Evolutionary conservation across 2,797 vertebrate genomes (phyloP).

Genomic region (Pempheris klunzingeri): DNA sequence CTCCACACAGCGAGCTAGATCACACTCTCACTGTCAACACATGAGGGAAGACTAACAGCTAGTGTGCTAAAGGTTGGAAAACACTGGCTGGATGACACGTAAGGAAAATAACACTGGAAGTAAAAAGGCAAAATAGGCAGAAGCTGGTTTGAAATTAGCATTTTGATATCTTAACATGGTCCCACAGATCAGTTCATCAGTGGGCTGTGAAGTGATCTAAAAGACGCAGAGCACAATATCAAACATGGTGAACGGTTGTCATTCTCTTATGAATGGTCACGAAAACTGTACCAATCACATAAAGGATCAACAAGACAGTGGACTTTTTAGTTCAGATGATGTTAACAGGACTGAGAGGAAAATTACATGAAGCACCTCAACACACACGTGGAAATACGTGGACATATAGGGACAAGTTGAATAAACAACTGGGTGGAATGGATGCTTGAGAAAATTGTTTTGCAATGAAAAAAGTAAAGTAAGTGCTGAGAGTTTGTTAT

Average conservation of each 20-base stretch:
- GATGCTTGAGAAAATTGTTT: neutral
- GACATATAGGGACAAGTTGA: neutral
- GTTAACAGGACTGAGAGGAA: neutral
- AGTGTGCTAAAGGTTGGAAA: constrained; percentile 68
- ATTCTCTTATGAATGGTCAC: neutral
- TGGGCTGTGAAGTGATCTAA: neutral
- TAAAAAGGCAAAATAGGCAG: constrained; percentile 16
- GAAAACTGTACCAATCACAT: neutral
- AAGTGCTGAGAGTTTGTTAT: neutral
- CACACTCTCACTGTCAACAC: constrained; percentile 75
- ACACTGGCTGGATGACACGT: constrained; percentile 48
- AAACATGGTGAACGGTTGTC: neutral
- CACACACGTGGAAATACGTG: neutral
- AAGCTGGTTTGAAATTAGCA: neutral
- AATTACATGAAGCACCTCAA: neutral
- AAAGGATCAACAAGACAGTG: neutral
- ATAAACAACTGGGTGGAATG: neutral
- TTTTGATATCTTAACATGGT: neutral
- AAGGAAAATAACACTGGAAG: constrained; percentile 33
- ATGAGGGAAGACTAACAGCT: constrained; percentile 57
- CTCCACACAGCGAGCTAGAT: constrained; percentile 72
- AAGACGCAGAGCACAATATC: neutral
- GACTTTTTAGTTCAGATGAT: neutral
- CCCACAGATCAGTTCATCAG: neutral
- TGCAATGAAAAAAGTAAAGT: neutral